Percentiles rank a stretch among this genome's conserved stretches.
These are phyloP conservation scores for Phymatocera aterrima DNA, from an alignment of 2,888 invertebrate species.

Conservation along the genomic window DNA sequence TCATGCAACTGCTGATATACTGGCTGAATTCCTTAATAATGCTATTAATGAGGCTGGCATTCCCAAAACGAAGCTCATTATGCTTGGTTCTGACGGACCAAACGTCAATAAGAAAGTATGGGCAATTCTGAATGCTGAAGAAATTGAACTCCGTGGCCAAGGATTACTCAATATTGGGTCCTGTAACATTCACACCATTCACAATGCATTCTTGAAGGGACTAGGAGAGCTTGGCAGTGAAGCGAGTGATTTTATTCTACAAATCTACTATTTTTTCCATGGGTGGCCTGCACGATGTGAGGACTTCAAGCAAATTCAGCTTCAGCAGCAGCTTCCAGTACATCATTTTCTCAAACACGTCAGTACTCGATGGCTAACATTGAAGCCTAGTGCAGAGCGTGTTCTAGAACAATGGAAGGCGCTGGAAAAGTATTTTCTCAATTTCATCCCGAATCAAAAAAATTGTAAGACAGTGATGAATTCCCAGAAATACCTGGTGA, in stretches of 20 bases:
- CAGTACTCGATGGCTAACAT: constrained; percentile 48
- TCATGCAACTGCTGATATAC: constrained; percentile 18
- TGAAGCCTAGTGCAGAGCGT: constrained; percentile 44
- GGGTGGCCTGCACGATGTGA: constrained; percentile 47
- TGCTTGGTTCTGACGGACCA: constrained; percentile 12
- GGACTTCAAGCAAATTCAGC: constrained; percentile 46
- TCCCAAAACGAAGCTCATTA: constrained; percentile 9
- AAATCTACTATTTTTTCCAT: constrained; percentile 49
- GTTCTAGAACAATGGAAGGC: constrained; percentile 48
- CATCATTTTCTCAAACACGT: constrained; percentile 49
- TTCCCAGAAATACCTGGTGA: constrained; percentile 24
- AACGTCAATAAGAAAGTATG: constrained; percentile 14
- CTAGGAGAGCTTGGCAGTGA: constrained; percentile 23
- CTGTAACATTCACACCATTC: constrained; percentile 49
- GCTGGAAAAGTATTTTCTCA: constrained; percentile 48
- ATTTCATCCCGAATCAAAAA: constrained; percentile 48
- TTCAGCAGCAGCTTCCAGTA: constrained; percentile 16
- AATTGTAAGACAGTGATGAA: constrained; percentile 37
- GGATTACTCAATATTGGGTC: constrained; percentile 47
- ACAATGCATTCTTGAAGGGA: constrained; percentile 20
- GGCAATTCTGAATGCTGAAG: constrained; percentile 14
- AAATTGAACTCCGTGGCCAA: constrained; percentile 14
- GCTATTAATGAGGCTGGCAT: constrained; percentile 4
- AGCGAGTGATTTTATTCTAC: constrained; percentile 47
- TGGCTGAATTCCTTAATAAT: background rate